Base-by-base conservation (phyloP, 2,888 invertebrate genomes). In the Tholera decimalis region DNA sequence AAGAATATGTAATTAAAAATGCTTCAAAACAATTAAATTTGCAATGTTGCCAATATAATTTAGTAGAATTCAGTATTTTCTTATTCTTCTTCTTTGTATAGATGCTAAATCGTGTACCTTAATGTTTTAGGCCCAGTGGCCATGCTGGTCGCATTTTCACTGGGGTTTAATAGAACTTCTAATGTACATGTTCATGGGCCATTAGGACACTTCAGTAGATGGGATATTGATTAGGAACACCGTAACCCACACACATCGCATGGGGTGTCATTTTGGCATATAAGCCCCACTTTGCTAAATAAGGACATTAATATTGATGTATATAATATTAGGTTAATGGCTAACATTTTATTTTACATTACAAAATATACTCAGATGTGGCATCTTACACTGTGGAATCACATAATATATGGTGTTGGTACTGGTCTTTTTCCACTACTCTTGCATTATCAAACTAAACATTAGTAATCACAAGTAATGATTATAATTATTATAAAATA, bases 371-470 rank as follows among this genome's bases (percentile, higher is more conserved):
- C 35, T 33, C 37, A 35, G 15, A 15, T 54, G 30, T 28, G 53
- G 26, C 62, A 64, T 56, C 35, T 58, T 49, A 54, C 37, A 39
- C 46, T 37, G 39, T 68, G n/a, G 15, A 50, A 15, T 37, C n/a
- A 35, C 18, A 15, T 60, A 24, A 11, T n/a, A 50, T 61, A 9
- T 64, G 35, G 49, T 62, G 44, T 62, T 64, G 60, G 57, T 80
- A 78, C 73, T 73, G 69, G 51, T 61, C 37, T 73, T 80, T 73
- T 68, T 41, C 64, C 57, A 68, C 68, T 80, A 51, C 43, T 59
- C 47, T 57, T 72, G 35, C 44, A 43, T 50, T 51, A 44, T 54
- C n/a, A 47, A 43, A 57, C n/a, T 63, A 41, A 22, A 35, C 8
- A 51, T 41, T 44, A 47, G 30, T 28, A 58, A 49, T 46, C 46